Percentiles rank a stretch among this genome's conserved stretches.
Conservation (phyloP, 2,797 vertebrate species). For the Spatula clypeata region DNA sequence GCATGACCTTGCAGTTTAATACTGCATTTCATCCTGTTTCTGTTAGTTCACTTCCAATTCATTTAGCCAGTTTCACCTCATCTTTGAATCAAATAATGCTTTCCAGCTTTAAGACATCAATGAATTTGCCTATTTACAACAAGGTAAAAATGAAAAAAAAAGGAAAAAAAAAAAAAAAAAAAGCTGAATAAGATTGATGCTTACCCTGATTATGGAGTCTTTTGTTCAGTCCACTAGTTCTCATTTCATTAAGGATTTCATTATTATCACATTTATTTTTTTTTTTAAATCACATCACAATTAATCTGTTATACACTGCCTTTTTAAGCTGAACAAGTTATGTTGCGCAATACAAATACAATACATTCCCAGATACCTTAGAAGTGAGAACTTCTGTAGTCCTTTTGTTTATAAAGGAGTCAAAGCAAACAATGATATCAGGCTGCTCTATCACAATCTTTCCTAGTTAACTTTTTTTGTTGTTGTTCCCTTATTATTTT, state of each 20-base stretch:
- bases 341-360: not conserved
- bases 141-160: not conserved
- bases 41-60: not conserved
- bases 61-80: not conserved
- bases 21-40: not conserved
- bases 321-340: not conserved
- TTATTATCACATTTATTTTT: not conserved
- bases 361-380: not conserved
- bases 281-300: not conserved
- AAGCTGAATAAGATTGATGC: not conserved
- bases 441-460: not conserved
- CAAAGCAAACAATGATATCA: not conserved
- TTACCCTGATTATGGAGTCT: not conserved
- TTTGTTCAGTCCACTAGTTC: not conserved
- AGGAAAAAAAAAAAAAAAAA: not conserved
- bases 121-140: not conserved
- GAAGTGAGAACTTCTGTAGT: not conserved
- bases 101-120: not conserved
- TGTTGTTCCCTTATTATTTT: not conserved
- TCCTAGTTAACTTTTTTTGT: not conserved
- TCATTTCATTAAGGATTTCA: not conserved
- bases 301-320: fast-evolving
- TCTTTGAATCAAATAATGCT: not conserved
- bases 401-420: not conserved
- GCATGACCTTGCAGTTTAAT: not conserved